Evolutionary conservation across 2,113 vertebrate genomes (phyloP), one percentile per base, ranked within the genome.

Genomic region (Stomatorhinus ivindoensis): DNA sequence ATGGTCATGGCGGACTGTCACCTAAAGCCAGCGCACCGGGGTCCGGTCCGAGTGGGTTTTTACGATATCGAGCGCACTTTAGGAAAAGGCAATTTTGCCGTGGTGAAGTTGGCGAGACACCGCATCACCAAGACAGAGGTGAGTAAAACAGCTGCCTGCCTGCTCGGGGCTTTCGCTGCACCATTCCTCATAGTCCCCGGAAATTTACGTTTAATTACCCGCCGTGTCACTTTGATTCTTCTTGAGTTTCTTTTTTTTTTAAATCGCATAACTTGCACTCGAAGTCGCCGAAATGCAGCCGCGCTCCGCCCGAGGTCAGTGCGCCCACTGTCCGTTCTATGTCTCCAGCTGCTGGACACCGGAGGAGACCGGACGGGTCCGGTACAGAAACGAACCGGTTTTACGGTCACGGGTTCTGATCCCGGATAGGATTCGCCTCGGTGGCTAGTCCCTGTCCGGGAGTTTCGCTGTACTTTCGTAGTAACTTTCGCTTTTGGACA

Each of bases 41-140:
- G 90, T 89, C 96, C 95, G 89, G 96, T 97, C 91, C 96, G 96
- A 93, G 96, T 97, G 91, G 96, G 96, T 89, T 96, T 97, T 93
- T 97, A 97, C 93, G 96, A 97, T 91, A 96, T 97, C 93, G 96
- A 96, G 92, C 95, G 95, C 93, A 97, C 96, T 46, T 92, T 97
- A 94, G 96, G 97, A 90, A 97, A 97, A 93, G 96, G 97, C 92
- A 96, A 96, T 94, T 97, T 97, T 94, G 96, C 97, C 2, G 97
- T 97, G 92, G 96, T 97, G 90, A 97, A 97, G 94, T 95, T 97
- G 94, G 96, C 95, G 87, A 93, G 96, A 90, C 97, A 97, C 92
- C 96, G 96, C 93, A 96, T 97, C 94, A 97, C 97, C 91, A 97
- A 96, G 93, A 97, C 95, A 89, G 96, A 97, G 96, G 96, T 96